Evolutionary conservation across 2,888 invertebrate genomes (phyloP).

Genomic region (Eupithecia insigniata): DNA sequence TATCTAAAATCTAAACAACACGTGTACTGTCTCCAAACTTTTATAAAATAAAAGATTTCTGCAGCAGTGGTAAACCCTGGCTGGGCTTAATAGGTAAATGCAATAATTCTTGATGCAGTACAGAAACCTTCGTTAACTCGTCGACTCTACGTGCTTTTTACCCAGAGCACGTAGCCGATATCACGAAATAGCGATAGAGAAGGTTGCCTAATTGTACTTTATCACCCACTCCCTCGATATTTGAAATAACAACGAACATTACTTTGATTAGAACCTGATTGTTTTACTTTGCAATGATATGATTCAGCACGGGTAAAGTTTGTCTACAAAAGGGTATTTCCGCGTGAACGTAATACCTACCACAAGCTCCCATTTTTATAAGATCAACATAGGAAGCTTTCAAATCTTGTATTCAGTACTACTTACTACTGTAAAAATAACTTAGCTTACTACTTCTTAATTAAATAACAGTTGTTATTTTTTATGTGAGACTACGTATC

Average conservation of each 20-base stretch:
- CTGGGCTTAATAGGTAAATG: not conserved
- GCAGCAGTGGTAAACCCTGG: not conserved
- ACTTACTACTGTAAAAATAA: too few relatives aligned
- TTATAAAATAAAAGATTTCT: not conserved
- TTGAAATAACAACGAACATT: slow-evolving; percentile 19
- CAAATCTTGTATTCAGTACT: too few relatives aligned
- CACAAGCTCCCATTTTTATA: not conserved
- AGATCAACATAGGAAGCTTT: not conserved
- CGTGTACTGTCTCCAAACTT: not conserved
- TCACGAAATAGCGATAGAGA: slow-evolving; percentile 25
- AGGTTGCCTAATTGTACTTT: slow-evolving; percentile 27
- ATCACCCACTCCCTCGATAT: slow-evolving; percentile 29
- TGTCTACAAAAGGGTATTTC: not conserved
- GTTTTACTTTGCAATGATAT: not conserved
- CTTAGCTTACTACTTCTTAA: too few relatives aligned
- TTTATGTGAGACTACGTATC: too few relatives aligned
- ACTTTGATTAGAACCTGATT: slow-evolving; percentile 11
- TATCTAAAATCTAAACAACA: not conserved
- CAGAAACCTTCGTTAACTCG: not conserved
- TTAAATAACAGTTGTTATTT: too few relatives aligned
- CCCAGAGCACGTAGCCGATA: slow-evolving; percentile 17
- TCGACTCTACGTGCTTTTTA: slow-evolving; percentile 8
- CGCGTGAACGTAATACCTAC: not conserved
- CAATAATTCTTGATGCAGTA: not conserved
- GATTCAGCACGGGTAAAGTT: not conserved